Evolutionary conservation across 2,797 vertebrate genomes (phyloP), one percentile per base, ranked within the genome.

Genomic region (Tadarida brasiliensis): DNA sequence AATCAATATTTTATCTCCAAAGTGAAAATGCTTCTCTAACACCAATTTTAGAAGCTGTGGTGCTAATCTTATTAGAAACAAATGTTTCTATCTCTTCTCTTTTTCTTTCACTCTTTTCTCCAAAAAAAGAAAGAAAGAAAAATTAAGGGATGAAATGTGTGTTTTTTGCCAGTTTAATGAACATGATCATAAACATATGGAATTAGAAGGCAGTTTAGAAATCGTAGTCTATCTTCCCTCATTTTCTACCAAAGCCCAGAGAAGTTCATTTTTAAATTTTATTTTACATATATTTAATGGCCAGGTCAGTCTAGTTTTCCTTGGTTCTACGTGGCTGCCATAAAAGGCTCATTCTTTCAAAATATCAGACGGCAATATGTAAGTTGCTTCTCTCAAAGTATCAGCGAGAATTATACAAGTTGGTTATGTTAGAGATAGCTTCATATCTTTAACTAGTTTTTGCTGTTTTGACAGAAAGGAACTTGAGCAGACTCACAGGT

Each of bases 381-480:
- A 57, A 61, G n/a, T 78, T 39, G 67, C 56, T 77, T 87, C 28
- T 77, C 20, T 94, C 51, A 81, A 61, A 90, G 54, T 81, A 47
- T 68, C 83, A 80, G 15, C 30, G 4, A 68, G 77, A 90, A 77
- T 81, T 63, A 28, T 30, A 16, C 28, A 82, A 77, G 17, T 81
- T 70, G 61, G 9, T 49, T 80, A 3, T 51, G 1, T 28, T 77
- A 28, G 89, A 81, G 11, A 81, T 71, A 49, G 4, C 20, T 6
- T 2, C n/a, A 10, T 70, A 7, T 89, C 74, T 83, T 92, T 65
- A 49, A 49, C 44, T 78, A 56, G 44, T n/a, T 74, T 85, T 87
- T 68, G 24, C 77, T 88, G 5, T 61, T 93, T 93, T 67, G 73
- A 89, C 35, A 91, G 49, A 86, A 86, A 63, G 30, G 35, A 49